These are phyloP conservation scores for Dicentrarchus labrax DNA, from an alignment of 2,113 vertebrate genomes.

Conservation along the genomic window DNA sequence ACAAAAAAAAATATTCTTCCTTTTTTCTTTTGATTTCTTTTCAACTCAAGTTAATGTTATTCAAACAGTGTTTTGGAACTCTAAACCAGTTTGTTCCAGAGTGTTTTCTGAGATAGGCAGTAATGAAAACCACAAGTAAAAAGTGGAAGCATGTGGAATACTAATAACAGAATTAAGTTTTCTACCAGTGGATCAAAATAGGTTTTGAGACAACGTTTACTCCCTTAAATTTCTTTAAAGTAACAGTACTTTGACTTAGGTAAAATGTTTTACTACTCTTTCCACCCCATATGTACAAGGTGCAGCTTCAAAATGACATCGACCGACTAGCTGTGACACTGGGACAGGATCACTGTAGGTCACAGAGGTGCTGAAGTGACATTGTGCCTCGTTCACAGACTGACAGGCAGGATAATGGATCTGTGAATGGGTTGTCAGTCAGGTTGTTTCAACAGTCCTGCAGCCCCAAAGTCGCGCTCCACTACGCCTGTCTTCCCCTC, in stretches of 20 bases:
- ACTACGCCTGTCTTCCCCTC: constrained; percentile 35
- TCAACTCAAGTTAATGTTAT: neutral
- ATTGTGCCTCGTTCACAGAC: constrained; percentile 17
- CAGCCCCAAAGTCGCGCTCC: neutral
- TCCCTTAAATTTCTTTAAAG: neutral
- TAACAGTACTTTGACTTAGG: neutral
- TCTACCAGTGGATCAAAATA: neutral
- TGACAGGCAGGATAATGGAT: constrained; percentile 57
- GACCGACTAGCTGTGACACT: constrained; percentile 6
- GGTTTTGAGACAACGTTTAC: neutral
- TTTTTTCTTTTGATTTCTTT: too few relatives aligned
- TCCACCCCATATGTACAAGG: neutral
- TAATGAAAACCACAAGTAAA: neutral
- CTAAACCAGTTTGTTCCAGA: neutral
- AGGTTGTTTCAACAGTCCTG: constrained; percentile 11
- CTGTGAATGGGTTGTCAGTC: constrained; percentile 48
- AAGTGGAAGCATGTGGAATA: neutral
- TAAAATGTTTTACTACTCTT: neutral
- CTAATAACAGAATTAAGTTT: neutral
- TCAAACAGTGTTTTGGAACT: neutral
- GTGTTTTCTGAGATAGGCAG: neutral
- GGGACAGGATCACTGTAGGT: constrained; percentile 8
- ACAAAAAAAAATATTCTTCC: too few relatives aligned
- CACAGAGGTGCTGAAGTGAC: constrained; percentile 38
- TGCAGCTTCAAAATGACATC: neutral